Base-by-base conservation (phyloP, 2,797 vertebrate genomes). In the Triplophysa bombifrons region DNA sequence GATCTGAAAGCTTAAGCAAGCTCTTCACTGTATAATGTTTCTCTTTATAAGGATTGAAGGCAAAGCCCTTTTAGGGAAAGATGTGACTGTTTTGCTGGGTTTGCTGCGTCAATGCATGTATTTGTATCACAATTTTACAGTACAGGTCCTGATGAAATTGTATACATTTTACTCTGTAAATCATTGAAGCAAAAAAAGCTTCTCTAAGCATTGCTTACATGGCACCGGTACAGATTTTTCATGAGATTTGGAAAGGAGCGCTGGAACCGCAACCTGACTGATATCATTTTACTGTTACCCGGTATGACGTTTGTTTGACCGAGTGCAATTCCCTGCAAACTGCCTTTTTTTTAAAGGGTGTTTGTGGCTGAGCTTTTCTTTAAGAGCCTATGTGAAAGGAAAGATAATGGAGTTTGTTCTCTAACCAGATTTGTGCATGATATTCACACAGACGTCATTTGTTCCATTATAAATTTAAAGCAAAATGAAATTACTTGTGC, bases 81-180 rank as follows among this genome's bases (percentile, higher is more conserved):
- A 76, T 66, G 56, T 69, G 74, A 51, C 19, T 27, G 44, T 78
- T 85, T 79, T 84, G 78, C 85, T 84, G 72, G 10, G 2, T 58
- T 4, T 84, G 2, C 17, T 82, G 34, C 34, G 7, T 38, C 34
- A 85, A 82, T 80, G 84, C 80, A 48, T 48, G 13, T 76, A 19
- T 80, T 85, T 78, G 27, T 20, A 14, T 20, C 27, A 2, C 3
- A 8, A 66, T 84, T 84, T 87, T 86, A 85, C 85, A 88, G 87
- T 87, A 87, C 71, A 50, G 85, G 75, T 84, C 82, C 70, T 90
- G 88, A 89, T 87, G 86, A 83, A 85, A 85, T 76, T 38, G 80
- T 84, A 65, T 61, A 87, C 87, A 88, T 86, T 74, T 88, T 65
- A 71, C 25, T 81, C 61, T 34, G 19, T 90, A 90, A 92, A 92